Base-by-base conservation (phyloP, 2,888 invertebrate species). In the Aradus depressus region DNA sequence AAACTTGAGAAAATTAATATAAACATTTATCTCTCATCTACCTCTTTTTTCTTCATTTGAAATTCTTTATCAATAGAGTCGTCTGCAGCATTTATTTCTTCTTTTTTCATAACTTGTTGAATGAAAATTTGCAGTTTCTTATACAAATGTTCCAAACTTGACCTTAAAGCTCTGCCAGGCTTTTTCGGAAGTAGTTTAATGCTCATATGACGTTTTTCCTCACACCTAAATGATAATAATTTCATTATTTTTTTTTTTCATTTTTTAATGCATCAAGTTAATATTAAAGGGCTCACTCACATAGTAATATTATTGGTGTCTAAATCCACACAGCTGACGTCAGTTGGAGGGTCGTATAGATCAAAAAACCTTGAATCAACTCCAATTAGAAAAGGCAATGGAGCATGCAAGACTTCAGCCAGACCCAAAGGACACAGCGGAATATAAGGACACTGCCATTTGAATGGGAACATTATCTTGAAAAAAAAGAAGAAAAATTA, bases 401-500 rank as follows among this genome's bases (percentile, higher is more conserved):
- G 98, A 14, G 98, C 97, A 68, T 95, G 92, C 47, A 98, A 73
- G 3, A 98, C 91, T 72, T 92, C 87, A n/a, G 92, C 91, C 62
- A 95, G 71, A 51, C 88, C 88, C 66, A 98, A 74, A 10, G 98
- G 98, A 72, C 98, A 99, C 48, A 98, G 73, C 2, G 98, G 98
- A 71, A 99, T 96, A 69, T 98, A 98, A 0, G 98, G 97, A 66
- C 97, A 98, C 69, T 97, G 96, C 98, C 98, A 98, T 69, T 95
- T 95, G 69, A 98, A 96, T 1, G 98, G 98, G 68, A 99, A 98
- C 61, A 97, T 76, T 63, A 98, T 69, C 73, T 74, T 65, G 43
- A 67, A 65, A 26, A 59, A 56, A 50, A 55, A 22, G 14, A n/a
- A n/a, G n/a, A n/a, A n/a, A n/a, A n/a, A 22, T 32, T 32, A 32